Evolutionary conservation across 2,888 invertebrate genomes (phyloP).

Genomic region (Trilocha varians): DNA sequence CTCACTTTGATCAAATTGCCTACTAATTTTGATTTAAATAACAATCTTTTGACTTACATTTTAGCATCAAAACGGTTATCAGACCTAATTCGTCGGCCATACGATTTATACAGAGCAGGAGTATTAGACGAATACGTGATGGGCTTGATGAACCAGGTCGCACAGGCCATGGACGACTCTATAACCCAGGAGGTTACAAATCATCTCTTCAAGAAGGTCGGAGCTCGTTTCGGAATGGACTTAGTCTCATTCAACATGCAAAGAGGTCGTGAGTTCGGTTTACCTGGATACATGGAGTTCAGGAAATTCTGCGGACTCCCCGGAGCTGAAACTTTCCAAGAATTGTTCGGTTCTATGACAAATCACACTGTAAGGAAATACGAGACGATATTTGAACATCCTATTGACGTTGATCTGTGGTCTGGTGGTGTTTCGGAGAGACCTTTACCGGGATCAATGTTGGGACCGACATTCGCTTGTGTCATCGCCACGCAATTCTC

Average conservation of each 20-base stretch:
- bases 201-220: constrained; percentile 89
- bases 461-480: constrained; percentile 95
- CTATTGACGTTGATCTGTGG: constrained; percentile 94
- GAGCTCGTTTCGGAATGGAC: constrained; percentile 87
- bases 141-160: constrained; percentile 94
- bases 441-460: constrained; percentile 91
- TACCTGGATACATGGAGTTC: constrained; percentile 95
- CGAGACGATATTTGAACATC: constrained; percentile 89
- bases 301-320: constrained; percentile 92
- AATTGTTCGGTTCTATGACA: constrained; percentile 89
- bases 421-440: constrained; percentile 94
- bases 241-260: constrained; percentile 95
- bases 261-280: constrained; percentile 91
- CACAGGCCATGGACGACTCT: constrained; percentile 95
- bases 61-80: constrained; percentile 90
- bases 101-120: constrained; percentile 91
- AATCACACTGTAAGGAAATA: constrained; percentile 90
- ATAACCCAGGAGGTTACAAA: constrained; percentile 93
- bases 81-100: constrained; percentile 90
- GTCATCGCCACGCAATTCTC: constrained; percentile 95
- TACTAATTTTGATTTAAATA: not conserved
- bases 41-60: constrained; percentile 20
- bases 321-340: constrained; percentile 83
- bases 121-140: constrained; percentile 93
- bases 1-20: no score